Conservation (phyloP, 2,113 vertebrate species). For the Acrocephalus arundinaceus region DNA sequence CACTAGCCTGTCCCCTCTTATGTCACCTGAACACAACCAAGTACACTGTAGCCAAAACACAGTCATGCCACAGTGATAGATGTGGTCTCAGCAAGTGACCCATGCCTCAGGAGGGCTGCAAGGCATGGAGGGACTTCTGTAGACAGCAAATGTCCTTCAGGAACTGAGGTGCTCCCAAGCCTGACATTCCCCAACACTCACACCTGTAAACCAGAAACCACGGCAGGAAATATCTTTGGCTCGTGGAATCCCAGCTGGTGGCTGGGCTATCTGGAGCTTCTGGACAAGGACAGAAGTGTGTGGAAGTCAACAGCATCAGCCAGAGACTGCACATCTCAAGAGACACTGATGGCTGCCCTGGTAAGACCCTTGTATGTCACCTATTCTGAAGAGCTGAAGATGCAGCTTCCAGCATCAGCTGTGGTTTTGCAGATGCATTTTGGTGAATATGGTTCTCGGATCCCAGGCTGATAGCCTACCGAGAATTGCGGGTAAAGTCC, state of each 20-base stretch:
- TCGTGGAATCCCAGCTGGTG: background rate
- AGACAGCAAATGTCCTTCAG: background rate
- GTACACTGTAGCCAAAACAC: background rate
- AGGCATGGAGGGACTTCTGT: background rate
- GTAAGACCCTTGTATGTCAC: background rate
- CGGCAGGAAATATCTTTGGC: background rate
- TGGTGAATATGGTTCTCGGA: background rate
- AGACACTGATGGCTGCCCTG: background rate
- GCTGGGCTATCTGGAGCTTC: background rate
- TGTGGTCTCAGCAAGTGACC: background rate
- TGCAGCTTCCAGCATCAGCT: background rate
- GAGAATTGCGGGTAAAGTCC: too few species aligned
- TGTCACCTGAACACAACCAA: background rate
- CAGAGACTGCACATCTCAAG: background rate
- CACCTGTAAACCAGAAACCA: background rate
- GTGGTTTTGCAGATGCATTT: background rate
- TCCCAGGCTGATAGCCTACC: too few species aligned
- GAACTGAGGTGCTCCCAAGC: background rate
- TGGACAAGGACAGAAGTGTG: background rate
- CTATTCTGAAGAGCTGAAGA: background rate
- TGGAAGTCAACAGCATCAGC: background rate
- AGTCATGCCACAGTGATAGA: fast-evolving
- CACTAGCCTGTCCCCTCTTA: background rate
- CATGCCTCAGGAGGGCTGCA: background rate
- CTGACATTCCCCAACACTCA: background rate